Percentiles rank a stretch among this genome's conserved stretches.
phyloP scores from a whole-genome alignment of 2,888 invertebrate species.

The Pollenia angustigena region DNA sequence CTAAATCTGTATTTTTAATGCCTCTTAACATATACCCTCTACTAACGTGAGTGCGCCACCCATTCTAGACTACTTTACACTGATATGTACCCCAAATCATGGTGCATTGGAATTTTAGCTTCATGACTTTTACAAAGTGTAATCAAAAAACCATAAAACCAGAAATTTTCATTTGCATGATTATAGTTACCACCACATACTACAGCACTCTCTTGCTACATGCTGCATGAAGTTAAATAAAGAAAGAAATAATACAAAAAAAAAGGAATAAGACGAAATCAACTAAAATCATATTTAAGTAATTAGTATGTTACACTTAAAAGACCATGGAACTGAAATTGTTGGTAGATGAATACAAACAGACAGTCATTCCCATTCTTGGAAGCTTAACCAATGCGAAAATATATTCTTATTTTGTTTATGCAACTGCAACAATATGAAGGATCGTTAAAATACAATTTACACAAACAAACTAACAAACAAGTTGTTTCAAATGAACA shows the following conservation, averaged over 20 bases:
- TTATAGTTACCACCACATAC: conserved; percentile 55
- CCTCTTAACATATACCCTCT: not conserved
- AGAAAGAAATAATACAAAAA: conserved; percentile 3
- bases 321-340: conserved; percentile 52
- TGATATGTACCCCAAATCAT: conserved; percentile 15
- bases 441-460: conserved; percentile 72
- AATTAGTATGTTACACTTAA: conserved; percentile 71
- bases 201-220: not conserved
- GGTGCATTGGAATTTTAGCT: conserved; percentile 42
- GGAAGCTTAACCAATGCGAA: conserved; percentile 50
- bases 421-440: conserved; percentile 37
- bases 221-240: conserved; percentile 30
- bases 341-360: conserved; percentile 17
- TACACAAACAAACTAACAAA: conserved; percentile 52
- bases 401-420: conserved; percentile 41
- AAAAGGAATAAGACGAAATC: conserved; percentile 34
- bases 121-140: conserved; percentile 51
- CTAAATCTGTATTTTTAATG: not conserved
- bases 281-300: conserved; percentile 70
- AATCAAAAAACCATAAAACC: conserved; percentile 73
- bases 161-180: conserved; percentile 71
- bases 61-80: conserved; percentile 16
- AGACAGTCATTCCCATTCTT: conserved; percentile 36
- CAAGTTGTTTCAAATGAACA: conserved; percentile 14
- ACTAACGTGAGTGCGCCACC: conserved; percentile 12